These are phyloP conservation scores for Cossypha heuglini DNA, from an alignment of 2,797 vertebrate species.

Conservation along the genomic window DNA sequence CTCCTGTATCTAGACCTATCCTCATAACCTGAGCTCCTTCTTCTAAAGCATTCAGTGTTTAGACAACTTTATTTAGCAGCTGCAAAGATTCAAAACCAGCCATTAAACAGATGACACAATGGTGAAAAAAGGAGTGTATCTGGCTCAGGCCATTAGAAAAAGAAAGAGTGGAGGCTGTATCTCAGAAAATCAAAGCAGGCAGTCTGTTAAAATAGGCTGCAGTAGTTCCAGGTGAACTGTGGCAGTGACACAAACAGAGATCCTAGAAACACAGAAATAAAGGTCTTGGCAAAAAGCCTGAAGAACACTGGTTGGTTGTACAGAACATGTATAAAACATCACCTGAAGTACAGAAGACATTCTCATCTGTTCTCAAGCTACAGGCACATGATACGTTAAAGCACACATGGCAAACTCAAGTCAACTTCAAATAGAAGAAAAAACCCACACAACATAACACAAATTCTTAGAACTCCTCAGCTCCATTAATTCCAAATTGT, in stretches of 20 bases:
- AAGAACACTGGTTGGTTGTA: not conserved
- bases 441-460: not conserved
- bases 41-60: not conserved
- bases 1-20: not conserved
- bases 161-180: not conserved
- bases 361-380: not conserved
- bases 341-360: not conserved
- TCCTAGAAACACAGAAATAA: not conserved
- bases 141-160: not conserved
- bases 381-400: not conserved
- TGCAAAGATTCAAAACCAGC: not conserved
- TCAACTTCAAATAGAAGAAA: not conserved
- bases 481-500: not conserved
- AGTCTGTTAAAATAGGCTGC: not conserved
- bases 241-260: not conserved
- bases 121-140: not conserved
- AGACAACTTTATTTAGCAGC: not conserved
- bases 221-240: not conserved
- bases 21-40: not conserved
- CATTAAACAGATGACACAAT: not conserved
- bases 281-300: not conserved
- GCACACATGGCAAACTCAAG: not conserved
- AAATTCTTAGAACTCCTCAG: not conserved
- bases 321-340: not conserved
- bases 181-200: not conserved